Evolutionary conservation across 1,140 invertebrate species (phyloP), one percentile per base, ranked within the genome.

Genomic region (Drosophila gunungcola): DNA sequence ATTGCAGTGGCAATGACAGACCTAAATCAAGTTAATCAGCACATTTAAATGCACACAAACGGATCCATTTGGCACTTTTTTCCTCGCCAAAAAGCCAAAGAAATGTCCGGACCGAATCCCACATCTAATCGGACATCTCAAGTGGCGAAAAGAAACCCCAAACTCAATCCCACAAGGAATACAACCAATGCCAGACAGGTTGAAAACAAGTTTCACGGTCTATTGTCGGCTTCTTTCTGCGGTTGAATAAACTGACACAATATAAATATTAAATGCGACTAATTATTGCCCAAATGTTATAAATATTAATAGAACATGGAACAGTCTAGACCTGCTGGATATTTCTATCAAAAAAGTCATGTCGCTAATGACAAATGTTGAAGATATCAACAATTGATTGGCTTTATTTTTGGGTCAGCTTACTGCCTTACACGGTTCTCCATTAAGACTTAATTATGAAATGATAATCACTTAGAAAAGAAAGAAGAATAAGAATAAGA

Each of bases 11-110:
- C 39, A 36, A 29, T 27, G 54, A 27, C 21, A 45, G 41, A 67
- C 72, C 61, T 56, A 78, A 81, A 64, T 85, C 63, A 65, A 86
- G 73, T 72, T 88, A 84, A 83, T 84, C 80, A 83, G 48, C 76
- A 62, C 61, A 72, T 82, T 61, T 83, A 81, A 74, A 85, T 85
- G 78, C 53, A 78, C 49, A 57, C 43, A 58, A 55, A 39, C 27
- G 57, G 39, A 64, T 13, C 68, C 41, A 65, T 41, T 65, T 57
- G 52, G 21, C 54, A 61, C 54, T 53, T 58, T 41, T 34, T n/a
- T 32, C 39, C 16, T 13, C 13, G 25, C 42, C 32, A 36, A n/a
- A 38, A 53, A 42, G 36, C 72, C 54, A 80, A 53, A 38, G 12
- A 49, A 21, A 32, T n/a, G 49, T n/a, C 27, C 25, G 39, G 34